phyloP scores from a whole-genome alignment of 2,888 invertebrate genomes.

The Myopa testacea region DNA sequence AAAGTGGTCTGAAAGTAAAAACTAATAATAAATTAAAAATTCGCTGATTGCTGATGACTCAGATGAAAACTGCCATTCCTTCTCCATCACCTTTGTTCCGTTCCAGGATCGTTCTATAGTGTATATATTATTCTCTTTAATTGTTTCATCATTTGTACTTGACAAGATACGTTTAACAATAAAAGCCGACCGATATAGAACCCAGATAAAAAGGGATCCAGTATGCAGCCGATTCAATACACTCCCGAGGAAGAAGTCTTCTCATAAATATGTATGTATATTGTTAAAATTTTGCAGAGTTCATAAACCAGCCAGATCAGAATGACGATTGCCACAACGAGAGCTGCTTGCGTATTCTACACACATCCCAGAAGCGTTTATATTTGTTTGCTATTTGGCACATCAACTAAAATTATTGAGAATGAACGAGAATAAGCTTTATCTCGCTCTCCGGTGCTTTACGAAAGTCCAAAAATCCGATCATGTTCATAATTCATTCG shows the following conservation, averaged over 20 bases:
- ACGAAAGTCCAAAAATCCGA: conserved; percentile 16
- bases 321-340: not conserved
- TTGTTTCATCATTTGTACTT: conserved; percentile 31
- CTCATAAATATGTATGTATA: not conserved
- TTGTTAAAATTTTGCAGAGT: not conserved
- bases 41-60: conserved; percentile 37
- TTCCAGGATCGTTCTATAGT: not conserved
- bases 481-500: conserved; percentile 35
- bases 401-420: conserved; percentile 9
- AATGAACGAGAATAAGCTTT: not conserved
- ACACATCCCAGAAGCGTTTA: not conserved
- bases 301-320: not conserved
- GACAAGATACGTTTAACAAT: conserved; percentile 24
- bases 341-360: not conserved
- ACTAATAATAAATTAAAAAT: not conserved
- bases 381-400: not conserved
- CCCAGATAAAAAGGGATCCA: not conserved
- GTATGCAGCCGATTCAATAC: not conserved
- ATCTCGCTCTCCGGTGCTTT: conserved; percentile 8
- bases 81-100: not conserved
- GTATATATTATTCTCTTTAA: conserved; percentile 14
- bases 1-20: not conserved
- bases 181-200: conserved; percentile 8
- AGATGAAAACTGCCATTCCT: not conserved
- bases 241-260: not conserved